These are phyloP conservation scores for Holothuria scabra DNA, from an alignment of 53 echinoderm and acorn worm species.

Conservation along the genomic window DNA sequence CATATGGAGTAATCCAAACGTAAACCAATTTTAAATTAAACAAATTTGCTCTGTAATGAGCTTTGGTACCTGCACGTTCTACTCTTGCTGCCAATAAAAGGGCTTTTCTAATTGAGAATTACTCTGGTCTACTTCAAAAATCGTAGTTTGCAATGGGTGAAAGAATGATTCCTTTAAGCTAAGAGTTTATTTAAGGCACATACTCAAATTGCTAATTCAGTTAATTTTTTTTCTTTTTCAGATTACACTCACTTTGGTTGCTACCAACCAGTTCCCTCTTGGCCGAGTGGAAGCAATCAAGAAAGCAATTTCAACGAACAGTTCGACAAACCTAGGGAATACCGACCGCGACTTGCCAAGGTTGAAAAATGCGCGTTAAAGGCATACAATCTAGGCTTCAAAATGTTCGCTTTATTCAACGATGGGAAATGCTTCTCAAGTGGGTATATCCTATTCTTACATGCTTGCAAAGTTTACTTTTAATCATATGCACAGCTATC, in stretches of 20 bases:
- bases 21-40: too few species aligned
- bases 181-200: too few species aligned
- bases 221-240: not conserved
- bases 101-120: too few species aligned
- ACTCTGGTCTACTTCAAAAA: too few species aligned
- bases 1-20: too few species aligned
- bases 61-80: too few species aligned
- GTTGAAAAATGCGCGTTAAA: constrained; percentile 24
- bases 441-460: not conserved
- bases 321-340: not conserved
- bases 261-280: not conserved
- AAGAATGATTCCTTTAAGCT: too few species aligned
- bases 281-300: constrained; percentile 21
- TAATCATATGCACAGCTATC: too few species aligned
- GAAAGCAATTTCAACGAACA: constrained; percentile 7
- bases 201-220: too few species aligned
- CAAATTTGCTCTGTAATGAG: too few species aligned
- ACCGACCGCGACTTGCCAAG: not conserved
- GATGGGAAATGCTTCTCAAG: constrained; percentile 7
- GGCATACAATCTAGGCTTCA: not conserved
- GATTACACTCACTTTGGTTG: constrained; percentile 18
- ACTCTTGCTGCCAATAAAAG: too few species aligned
- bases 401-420: not conserved
- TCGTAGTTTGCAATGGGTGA: too few species aligned
- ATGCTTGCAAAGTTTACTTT: not conserved